phyloP scores from a whole-genome alignment of 2,113 vertebrate genomes.

The Hipposideros armiger region DNA sequence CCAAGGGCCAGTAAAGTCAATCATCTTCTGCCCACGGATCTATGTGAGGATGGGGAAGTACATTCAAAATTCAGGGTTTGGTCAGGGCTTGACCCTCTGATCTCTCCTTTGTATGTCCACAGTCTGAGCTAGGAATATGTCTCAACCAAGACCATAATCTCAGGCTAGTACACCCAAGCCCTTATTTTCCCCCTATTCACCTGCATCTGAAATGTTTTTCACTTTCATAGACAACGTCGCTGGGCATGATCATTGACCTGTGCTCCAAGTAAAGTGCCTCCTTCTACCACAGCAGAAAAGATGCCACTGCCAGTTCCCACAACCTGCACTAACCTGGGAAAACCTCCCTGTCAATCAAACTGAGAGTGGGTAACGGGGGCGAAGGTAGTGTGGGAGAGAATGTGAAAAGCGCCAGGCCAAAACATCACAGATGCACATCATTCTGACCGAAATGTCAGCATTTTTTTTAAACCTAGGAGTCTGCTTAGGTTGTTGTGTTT shows the following conservation, averaged over 20 bases:
- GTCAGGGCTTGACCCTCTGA: background rate
- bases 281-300: background rate
- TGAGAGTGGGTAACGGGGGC: rapidly evolving
- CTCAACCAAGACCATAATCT: background rate
- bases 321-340: background rate
- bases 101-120: background rate
- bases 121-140: background rate
- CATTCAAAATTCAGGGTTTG: background rate
- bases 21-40: background rate
- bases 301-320: background rate
- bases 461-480: background rate
- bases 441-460: background rate
- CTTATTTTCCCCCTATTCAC: background rate
- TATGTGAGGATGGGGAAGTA: background rate
- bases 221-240: background rate
- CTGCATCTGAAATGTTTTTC: background rate
- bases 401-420: background rate
- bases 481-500: background rate
- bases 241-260: rapidly evolving
- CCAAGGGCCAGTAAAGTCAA: background rate
- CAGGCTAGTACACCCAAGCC: background rate
- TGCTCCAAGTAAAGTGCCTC: background rate
- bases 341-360: rapidly evolving
- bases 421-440: no score
- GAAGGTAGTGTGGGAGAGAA: background rate